Conservation (phyloP, 2,797 vertebrate species). For the Lepilemur septentrionalis region DNA sequence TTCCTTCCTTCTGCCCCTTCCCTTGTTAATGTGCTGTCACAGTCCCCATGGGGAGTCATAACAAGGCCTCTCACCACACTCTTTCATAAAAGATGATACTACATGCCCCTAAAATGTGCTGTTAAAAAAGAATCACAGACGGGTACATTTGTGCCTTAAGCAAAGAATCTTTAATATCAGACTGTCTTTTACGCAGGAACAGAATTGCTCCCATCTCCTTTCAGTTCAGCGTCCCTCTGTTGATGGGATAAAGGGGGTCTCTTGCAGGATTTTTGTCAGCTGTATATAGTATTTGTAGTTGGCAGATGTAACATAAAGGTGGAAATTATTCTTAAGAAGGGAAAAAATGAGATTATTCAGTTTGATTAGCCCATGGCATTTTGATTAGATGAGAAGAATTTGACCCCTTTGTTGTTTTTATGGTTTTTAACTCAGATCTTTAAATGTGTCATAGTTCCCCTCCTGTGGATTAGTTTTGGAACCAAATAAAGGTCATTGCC, state of each 20-base stretch:
- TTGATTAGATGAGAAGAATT: background rate
- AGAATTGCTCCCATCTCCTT: background rate
- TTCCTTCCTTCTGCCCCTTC: background rate
- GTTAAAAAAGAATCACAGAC: slow-evolving; percentile 23
- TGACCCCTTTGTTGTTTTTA: background rate
- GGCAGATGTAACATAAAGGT: background rate
- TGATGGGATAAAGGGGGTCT: background rate
- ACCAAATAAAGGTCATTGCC: background rate
- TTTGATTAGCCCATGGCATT: background rate
- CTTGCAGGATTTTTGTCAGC: slow-evolving; percentile 2
- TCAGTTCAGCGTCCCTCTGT: background rate
- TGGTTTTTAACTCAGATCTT: background rate
- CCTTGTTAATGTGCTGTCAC: background rate
- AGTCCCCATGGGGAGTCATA: background rate
- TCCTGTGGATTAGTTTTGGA: background rate
- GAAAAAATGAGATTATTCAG: background rate
- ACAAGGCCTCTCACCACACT: background rate
- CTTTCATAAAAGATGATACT: slow-evolving; percentile 7
- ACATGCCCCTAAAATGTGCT: background rate
- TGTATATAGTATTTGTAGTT: background rate
- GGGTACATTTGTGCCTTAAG: slow-evolving; percentile 49
- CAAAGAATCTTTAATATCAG: slow-evolving; percentile 51
- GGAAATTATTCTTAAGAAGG: background rate
- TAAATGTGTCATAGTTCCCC: background rate
- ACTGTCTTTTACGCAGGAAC: background rate